phyloP scores from a whole-genome alignment of 2,797 vertebrate species.

The Hippocampus kuda region DNA sequence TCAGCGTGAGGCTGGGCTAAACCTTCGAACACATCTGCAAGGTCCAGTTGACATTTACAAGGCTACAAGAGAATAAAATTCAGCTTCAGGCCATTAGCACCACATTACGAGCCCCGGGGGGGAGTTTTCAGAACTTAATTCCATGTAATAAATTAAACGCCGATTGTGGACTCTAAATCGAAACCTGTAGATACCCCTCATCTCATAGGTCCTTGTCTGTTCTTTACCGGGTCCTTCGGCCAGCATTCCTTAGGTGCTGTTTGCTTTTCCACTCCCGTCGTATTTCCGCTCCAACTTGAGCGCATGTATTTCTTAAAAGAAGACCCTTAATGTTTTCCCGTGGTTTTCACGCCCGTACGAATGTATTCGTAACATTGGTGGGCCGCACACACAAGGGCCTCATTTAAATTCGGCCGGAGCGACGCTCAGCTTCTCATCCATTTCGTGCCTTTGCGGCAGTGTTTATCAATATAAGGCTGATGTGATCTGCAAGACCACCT shows the following conservation, averaged over 20 bases:
- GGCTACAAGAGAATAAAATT: conserved; percentile 37
- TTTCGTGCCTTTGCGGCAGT: not conserved
- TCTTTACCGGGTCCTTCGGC: conserved; percentile 19
- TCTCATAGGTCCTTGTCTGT: conserved; percentile 19
- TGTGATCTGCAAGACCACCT: conserved; percentile 18
- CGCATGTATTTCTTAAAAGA: not conserved
- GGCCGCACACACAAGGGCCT: conserved; percentile 9
- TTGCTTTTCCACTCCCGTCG: conserved; percentile 14
- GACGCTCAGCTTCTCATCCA: not conserved
- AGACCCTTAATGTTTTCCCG: not conserved
- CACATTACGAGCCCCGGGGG: conserved; percentile 1
- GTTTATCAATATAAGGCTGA: not conserved
- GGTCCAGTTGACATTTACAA: conserved; percentile 22
- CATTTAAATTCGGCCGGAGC: conserved; percentile 20
- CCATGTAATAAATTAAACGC: conserved; percentile 32
- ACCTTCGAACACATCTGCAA: not conserved
- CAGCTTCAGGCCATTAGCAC: conserved; percentile 15
- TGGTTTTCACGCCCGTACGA: not conserved
- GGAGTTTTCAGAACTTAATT: conserved; percentile 26
- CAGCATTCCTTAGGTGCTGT: conserved; percentile 12
- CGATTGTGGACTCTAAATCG: conserved; percentile 38
- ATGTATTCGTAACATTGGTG: not conserved
- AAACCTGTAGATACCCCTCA: conserved; percentile 12
- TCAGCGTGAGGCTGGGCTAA: not conserved
- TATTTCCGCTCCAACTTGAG: conserved; percentile 6